These are phyloP conservation scores for Neoitamus cyanurus DNA, from an alignment of 2,888 invertebrate genomes.

Conservation along the genomic window DNA sequence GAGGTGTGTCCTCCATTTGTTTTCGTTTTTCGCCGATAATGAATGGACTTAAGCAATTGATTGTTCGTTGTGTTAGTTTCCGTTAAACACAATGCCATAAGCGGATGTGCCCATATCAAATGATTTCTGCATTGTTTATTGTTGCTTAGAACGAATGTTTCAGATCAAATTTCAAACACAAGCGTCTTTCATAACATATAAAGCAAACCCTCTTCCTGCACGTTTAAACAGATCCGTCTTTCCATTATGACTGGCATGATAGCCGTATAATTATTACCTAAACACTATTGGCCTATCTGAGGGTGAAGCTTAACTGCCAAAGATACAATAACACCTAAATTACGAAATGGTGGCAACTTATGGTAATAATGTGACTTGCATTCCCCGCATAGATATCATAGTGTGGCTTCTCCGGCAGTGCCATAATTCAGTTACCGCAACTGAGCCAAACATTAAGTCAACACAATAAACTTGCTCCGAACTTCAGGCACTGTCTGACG, in stretches of 20 bases:
- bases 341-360: constrained; percentile 31
- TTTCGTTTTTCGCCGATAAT: too few species aligned
- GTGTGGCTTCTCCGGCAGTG: constrained; percentile 3
- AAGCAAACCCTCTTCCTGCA: too few species aligned
- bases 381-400: constrained; percentile 22
- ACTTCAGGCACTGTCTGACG: constrained; percentile 33
- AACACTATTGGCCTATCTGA: background rate
- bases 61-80: too few species aligned
- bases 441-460: constrained; percentile 42
- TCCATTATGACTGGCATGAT: background rate
- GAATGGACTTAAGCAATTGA: too few species aligned
- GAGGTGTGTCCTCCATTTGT: too few species aligned
- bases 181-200: too few species aligned
- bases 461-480: constrained; percentile 37
- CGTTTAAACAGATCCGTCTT: too few species aligned
- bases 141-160: too few species aligned
- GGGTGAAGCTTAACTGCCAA: background rate
- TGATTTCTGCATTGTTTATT: too few species aligned
- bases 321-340: constrained; percentile 19
- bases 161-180: too few species aligned
- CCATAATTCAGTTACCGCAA: constrained; percentile 43
- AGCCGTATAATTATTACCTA: background rate
- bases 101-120: too few species aligned
- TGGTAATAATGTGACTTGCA: constrained; percentile 38
- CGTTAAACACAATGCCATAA: too few species aligned